These are phyloP conservation scores for Montipora capitata DNA, from an alignment of 92 coral and sea anemone species.

Conservation along the genomic window DNA sequence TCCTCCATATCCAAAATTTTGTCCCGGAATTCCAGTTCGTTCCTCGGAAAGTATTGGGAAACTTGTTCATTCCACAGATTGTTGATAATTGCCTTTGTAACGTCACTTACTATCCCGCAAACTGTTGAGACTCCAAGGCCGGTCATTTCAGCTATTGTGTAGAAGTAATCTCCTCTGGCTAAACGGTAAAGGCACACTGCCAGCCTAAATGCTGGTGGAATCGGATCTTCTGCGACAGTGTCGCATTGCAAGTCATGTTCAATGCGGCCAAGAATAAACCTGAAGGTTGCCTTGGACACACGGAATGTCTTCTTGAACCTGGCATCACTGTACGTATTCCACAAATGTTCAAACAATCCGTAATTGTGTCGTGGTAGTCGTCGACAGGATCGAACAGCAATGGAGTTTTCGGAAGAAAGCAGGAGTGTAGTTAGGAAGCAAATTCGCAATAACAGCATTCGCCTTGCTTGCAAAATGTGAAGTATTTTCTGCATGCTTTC, in stretches of 20 bases:
- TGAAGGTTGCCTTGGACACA: constrained; percentile 63
- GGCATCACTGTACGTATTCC: constrained; percentile 36
- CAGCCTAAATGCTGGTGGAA: constrained; percentile 60
- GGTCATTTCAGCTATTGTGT: constrained; percentile 65
- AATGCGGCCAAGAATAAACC: constrained; percentile 54
- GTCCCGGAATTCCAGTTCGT: constrained; percentile 25
- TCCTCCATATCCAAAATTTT: constrained; percentile 60
- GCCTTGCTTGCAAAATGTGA: background rate
- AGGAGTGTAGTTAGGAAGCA: constrained; percentile 19
- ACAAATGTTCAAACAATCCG: constrained; percentile 33
- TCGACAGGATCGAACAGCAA: constrained; percentile 47
- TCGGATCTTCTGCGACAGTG: constrained; percentile 20
- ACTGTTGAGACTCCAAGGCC: constrained; percentile 67
- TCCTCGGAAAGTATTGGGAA: constrained; percentile 34
- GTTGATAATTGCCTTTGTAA: constrained; percentile 49
- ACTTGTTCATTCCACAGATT: constrained; percentile 47
- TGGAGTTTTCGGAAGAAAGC: background rate
- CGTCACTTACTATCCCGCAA: constrained; percentile 58
- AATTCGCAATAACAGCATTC: constrained; percentile 30
- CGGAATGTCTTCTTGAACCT: constrained; percentile 75
- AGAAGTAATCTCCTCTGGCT: constrained; percentile 65
- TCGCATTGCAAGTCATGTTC: constrained; percentile 37
- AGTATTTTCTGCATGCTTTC: constrained; percentile 8
- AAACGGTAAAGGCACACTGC: constrained; percentile 67
- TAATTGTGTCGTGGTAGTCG: constrained; percentile 25